Base-by-base conservation (phyloP, 2,888 invertebrate genomes). In the Lithophane leautieri region DNA sequence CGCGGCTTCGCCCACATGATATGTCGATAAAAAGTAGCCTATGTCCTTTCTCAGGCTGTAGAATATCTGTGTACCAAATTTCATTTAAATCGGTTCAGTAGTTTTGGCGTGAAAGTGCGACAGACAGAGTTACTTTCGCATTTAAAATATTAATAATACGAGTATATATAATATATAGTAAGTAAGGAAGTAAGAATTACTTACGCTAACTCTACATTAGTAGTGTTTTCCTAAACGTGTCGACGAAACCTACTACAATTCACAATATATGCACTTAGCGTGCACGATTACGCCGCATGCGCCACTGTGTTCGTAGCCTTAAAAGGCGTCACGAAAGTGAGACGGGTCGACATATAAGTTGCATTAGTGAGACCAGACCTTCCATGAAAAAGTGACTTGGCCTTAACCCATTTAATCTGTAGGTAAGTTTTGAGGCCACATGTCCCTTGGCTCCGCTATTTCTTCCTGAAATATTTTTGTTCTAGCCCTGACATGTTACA, bases 301-400 rank as follows among this genome's bases (percentile, higher is more conserved):
- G 2, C 56, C 22, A 62, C 9, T 34, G 22, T 56, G 54, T 28
- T 47, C 63, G 14, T 19, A 14, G 47, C 54, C 40, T 58, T 82
- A 54, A 28, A 62, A 76, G 83, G 25, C 58, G 58, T 58, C 58
- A 61, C 54, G 56, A 40, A 73, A 69, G 44, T 83, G 83, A 72
- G 79, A 70, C 66, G 66, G 83, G 79, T 81, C 73, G 61, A 79
- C 81, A 79, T 42, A 73, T 67, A 83, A 73, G 70, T 70, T 68
- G 79, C 79, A 81, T 83, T 81, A 81, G 83, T 73, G 73, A 69
- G 52, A 54, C 79, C 52, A 44, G 61, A 61, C 56, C 52, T 69
- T 65, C 34, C 58, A 25, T 58, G 66, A 79, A 83, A 81, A 81
- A 83, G 28, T 73, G 42, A 6, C 52, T 12, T n/a, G 56, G 52